Evolutionary conservation across 1,140 invertebrate genomes (phyloP).

Genomic region (Orussus abietinus): DNA sequence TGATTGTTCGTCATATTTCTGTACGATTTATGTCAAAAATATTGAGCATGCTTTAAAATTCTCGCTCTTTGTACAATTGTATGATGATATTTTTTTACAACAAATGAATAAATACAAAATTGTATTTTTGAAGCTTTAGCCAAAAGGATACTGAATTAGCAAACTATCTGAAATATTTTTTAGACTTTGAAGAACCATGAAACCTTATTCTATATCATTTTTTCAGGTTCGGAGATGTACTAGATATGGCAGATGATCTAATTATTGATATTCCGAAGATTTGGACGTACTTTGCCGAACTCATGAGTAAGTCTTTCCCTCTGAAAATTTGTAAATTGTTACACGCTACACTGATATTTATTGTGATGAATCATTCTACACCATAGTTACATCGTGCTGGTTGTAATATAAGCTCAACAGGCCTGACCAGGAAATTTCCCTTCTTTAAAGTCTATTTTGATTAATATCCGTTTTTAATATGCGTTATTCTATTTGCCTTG

Average conservation of each 20-base stretch:
- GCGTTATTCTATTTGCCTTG: conserved; percentile 25
- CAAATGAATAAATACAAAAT: conserved; percentile 26
- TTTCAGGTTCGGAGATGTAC: conserved; percentile 54
- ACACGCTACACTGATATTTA: too few species aligned
- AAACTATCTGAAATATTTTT: conserved; percentile 1
- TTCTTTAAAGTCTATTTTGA: conserved; percentile 3
- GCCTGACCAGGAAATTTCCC: conserved; percentile 31
- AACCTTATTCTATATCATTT: not conserved
- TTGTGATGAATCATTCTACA: conserved; percentile 20
- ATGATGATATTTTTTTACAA: conserved; percentile 21
- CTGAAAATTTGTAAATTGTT: too few species aligned
- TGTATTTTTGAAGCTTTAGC: conserved; percentile 30
- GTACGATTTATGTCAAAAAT: too few species aligned
- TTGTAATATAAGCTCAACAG: conserved; percentile 47
- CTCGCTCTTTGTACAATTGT: too few species aligned
- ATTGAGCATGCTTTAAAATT: too few species aligned
- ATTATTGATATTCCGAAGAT: conserved; percentile 74
- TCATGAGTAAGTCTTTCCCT: conserved; percentile 53
- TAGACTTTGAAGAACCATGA: not conserved
- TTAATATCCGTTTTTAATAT: conserved; percentile 4
- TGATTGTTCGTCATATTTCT: too few species aligned
- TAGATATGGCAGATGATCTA: conserved; percentile 61
- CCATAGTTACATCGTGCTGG: conserved; percentile 38
- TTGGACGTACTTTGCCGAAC: conserved; percentile 66
- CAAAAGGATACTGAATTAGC: conserved; percentile 41